Evolutionary conservation across 1,140 invertebrate genomes (phyloP).

Genomic region (Tetramorium simillimum): DNA sequence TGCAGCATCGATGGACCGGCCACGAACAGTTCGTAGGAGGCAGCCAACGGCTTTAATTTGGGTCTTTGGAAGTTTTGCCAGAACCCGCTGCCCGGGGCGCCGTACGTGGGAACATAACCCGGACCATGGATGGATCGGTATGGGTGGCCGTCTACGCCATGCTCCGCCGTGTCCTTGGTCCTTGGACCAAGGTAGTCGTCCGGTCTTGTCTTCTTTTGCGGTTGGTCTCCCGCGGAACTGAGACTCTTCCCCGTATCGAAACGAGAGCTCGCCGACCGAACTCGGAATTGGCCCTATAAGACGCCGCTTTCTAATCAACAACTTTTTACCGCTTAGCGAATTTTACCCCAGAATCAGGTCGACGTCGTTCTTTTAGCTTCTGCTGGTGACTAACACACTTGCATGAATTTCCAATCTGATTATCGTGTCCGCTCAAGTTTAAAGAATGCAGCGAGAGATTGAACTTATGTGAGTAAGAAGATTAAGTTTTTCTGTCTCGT

Average conservation of each 20-base stretch:
- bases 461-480: background rate
- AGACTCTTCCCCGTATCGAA: slow-evolving; percentile 54
- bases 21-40: slow-evolving; percentile 77
- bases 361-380: slow-evolving; percentile 40
- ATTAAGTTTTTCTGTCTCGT: background rate
- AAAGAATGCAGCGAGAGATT: background rate
- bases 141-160: slow-evolving; percentile 78
- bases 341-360: slow-evolving; percentile 62
- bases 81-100: slow-evolving; percentile 78
- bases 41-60: slow-evolving; percentile 80
- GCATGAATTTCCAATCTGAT: slow-evolving; percentile 24
- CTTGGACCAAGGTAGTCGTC: slow-evolving; percentile 65
- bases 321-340: slow-evolving; percentile 65
- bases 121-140: slow-evolving; percentile 72
- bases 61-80: slow-evolving; percentile 77
- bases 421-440: slow-evolving; percentile 4
- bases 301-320: slow-evolving; percentile 72
- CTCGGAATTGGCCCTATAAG: slow-evolving; percentile 49
- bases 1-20: slow-evolving; percentile 76
- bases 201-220: slow-evolving; percentile 71
- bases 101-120: slow-evolving; percentile 80
- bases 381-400: slow-evolving; percentile 42
- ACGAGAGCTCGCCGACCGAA: slow-evolving; percentile 58
- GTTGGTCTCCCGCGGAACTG: slow-evolving; percentile 63
- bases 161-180: slow-evolving; percentile 75